Percentiles rank a stretch among this genome's conserved stretches.
phyloP scores from a whole-genome alignment of 2,888 invertebrate species.

The Ernsta delagoae region DNA sequence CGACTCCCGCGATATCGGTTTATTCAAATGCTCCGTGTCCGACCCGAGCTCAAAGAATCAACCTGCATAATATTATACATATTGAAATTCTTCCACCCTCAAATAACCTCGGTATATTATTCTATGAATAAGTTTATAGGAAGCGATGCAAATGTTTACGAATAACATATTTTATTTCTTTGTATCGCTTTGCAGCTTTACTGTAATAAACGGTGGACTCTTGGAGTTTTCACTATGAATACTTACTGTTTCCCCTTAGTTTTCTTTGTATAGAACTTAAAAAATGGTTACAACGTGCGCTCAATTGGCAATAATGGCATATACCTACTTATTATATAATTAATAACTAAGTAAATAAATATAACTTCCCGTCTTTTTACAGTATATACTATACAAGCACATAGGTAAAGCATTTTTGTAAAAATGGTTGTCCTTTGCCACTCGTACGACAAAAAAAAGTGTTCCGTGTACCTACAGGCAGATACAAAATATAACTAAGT shows the following conservation, averaged over 20 bases:
- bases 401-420: too few species aligned
- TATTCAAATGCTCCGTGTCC: constrained; percentile 81
- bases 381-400: too few species aligned
- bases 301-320: neutral
- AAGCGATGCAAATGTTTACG: constrained; percentile 40
- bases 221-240: neutral
- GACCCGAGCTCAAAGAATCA: constrained; percentile 82
- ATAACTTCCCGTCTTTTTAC: too few species aligned
- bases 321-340: too few species aligned
- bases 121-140: constrained; percentile 63
- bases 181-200: constrained; percentile 37
- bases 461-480: too few species aligned
- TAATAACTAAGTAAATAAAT: too few species aligned
- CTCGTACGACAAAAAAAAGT: too few species aligned
- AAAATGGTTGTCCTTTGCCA: too few species aligned
- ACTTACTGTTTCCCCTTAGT: neutral
- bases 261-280: neutral
- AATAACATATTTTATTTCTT: constrained; percentile 32
- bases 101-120: constrained; percentile 72
- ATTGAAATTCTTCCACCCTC: constrained; percentile 79
- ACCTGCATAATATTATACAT: constrained; percentile 83
- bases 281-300: neutral
- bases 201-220: constrained; percentile 12
- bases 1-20: constrained; percentile 76
- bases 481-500: too few species aligned